Base-by-base conservation (phyloP, 2,888 invertebrate species). In the Agrochola litura region DNA sequence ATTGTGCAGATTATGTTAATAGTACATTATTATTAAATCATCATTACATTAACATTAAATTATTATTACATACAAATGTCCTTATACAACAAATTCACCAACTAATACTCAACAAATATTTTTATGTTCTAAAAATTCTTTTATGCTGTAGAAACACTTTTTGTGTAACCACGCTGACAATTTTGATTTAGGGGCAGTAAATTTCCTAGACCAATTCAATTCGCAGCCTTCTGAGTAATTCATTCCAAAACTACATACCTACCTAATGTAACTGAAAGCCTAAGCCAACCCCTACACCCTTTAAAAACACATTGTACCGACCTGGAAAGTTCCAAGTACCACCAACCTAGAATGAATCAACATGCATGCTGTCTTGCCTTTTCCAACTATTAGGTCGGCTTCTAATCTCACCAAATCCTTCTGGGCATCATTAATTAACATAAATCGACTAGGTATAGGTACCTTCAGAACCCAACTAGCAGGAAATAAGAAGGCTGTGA, bases 381-480 rank as follows among this genome's bases (percentile, higher is more conserved):
- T 76, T 63, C 16, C 2, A 46, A 54, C 25, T 46, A 54, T 4
- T 12, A 49, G 22, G 16, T 46, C n/a, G 19, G 43, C 16, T 46
- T 73, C 46, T 25, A 79, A 79, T 73, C 54, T 73, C 37, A 41
- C 37, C 10, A 60, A 66, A 80, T 61, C 60, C 52, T 41, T 37
- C 22, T 80, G 37, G 41, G 56, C n/a, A 41, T 30, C 41, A 71
- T 14, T 78, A 49, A 63, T 77, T 78, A 71, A 71, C 61, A 49
- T 64, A 79, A 71, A 64, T 63, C 63, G n/a, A 49, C 25, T 77
- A 69, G 16, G 14, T 22, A 46, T 0, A 6, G 14, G 5, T 65
- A 73, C 46, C n/a, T 80, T 1, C 16, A 61, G 9, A 73, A 61
- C 22, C 61, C 12, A 19, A 43, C 58, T 60, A 58, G 64, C 46